Conservation (phyloP, 2,797 vertebrate genomes). For the Knipowitschia caucasica region DNA sequence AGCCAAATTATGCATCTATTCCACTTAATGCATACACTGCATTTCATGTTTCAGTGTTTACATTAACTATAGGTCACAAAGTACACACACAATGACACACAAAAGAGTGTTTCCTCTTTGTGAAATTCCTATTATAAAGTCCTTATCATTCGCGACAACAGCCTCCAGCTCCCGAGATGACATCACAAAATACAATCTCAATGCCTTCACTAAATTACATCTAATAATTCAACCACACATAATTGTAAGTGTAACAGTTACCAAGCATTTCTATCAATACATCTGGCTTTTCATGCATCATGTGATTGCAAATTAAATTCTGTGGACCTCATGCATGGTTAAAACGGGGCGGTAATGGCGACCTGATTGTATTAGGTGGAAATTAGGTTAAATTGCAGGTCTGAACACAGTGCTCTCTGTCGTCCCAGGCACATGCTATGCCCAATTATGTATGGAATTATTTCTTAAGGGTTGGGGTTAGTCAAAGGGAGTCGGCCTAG, state of each 20-base stretch:
- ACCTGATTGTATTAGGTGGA: background rate
- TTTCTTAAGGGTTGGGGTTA: slow-evolving; percentile 3
- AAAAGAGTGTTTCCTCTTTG: no score
- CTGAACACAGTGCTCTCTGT: slow-evolving; percentile 1
- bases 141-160: no score
- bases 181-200: background rate
- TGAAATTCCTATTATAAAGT: no score
- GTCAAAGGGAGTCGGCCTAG: slow-evolving; percentile 8
- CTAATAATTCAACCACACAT: background rate
- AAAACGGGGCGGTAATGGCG: background rate
- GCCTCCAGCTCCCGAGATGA: no score
- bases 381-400: slow-evolving; percentile 3
- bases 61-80: no score
- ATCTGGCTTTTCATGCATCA: background rate
- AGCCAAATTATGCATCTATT: no score
- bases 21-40: no score
- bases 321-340: background rate
- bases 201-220: background rate
- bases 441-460: background rate
- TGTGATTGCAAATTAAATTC: slow-evolving; percentile 11
- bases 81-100: no score
- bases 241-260: background rate
- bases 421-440: background rate
- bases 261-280: background rate
- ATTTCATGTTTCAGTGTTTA: no score